phyloP scores from a whole-genome alignment of 2,797 vertebrate genomes.

The Ciconia nigra region DNA sequence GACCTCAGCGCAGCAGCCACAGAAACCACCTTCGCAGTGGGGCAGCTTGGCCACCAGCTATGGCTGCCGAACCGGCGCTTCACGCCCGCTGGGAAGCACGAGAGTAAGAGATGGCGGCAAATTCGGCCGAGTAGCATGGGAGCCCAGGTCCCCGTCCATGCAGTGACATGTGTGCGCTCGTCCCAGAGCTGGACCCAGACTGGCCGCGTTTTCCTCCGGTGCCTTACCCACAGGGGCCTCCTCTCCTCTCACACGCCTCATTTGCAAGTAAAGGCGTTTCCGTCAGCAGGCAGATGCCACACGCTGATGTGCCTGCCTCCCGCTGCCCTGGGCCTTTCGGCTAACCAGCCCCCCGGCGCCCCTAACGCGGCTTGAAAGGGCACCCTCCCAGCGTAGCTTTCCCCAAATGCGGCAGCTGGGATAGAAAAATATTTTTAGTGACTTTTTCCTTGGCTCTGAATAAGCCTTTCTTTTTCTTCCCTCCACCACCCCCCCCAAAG shows the following conservation, averaged over 20 bases:
- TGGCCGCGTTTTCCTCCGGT: background rate
- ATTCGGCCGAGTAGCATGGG: rapidly evolving
- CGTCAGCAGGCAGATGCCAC: background rate
- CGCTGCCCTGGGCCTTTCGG: background rate
- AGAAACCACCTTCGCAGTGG: background rate
- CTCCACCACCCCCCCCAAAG: background rate
- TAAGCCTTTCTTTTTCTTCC: conserved; percentile 51
- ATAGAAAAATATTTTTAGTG: conserved; percentile 62
- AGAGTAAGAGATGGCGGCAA: background rate
- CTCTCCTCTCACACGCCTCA: background rate
- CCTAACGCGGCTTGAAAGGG: background rate
- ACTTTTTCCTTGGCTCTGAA: conserved; percentile 55
- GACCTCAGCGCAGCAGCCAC: background rate
- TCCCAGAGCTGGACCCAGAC: background rate
- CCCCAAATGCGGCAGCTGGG: background rate
- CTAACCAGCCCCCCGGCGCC: background rate
- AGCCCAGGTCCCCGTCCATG: rapidly evolving
- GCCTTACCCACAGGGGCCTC: background rate
- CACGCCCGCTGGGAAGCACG: rapidly evolving
- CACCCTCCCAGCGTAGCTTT: background rate
- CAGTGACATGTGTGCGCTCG: rapidly evolving
- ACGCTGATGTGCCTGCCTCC: background rate
- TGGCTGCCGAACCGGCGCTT: background rate
- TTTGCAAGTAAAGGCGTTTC: background rate
- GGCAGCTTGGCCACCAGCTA: background rate